Base-by-base conservation (phyloP, 2,888 invertebrate genomes). In the Coenonympha glycerion region DNA sequence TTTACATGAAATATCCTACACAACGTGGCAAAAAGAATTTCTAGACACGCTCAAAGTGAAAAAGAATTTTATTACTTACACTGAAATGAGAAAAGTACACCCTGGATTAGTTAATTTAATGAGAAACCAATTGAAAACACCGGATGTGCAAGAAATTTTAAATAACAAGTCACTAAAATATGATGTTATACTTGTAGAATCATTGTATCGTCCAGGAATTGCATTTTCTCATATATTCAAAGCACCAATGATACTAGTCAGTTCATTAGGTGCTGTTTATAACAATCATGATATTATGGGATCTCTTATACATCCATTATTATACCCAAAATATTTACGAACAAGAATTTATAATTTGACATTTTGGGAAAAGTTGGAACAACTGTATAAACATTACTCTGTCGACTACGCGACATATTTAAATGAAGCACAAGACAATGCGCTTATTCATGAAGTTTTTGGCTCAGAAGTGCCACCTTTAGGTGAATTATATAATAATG, bases 181-280 rank as follows among this genome's bases (percentile, higher is more conserved):
- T 57, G 73, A 79, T 61, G 49, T 79, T 3, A 6, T 79, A 2
- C 6, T 76, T 0, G 0, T 65, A 6, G 77, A 79, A 64, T 66
- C 69, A 1, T 54, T 52, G 18, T 36, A 59, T 0, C 56, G 60
- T 28, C 56, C 66, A 1, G 58, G 62, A 0, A 49, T 73, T n/a
- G 61, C 58, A 0, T 62, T 70, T n/a, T 60, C 70, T 0, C 67
- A 78, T 47, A 22, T 70, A 2, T 70, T 61, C 22, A 71, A 77
- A 52, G 70, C 59, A 0, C 78, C 79, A n/a, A 47, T 52, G n/a
- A 57, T 60, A 34, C 44, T 56, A 9, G 34, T 73, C 1, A 70
- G 70, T 56, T 71, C 72, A 1, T 53, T 71, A 0, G 67, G 66
- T 3, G 49, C 60, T 0, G 13, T 58, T 2, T 36, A 50, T 5